Base-by-base conservation (phyloP, 2,888 invertebrate species). In the Metellina segmentata region DNA sequence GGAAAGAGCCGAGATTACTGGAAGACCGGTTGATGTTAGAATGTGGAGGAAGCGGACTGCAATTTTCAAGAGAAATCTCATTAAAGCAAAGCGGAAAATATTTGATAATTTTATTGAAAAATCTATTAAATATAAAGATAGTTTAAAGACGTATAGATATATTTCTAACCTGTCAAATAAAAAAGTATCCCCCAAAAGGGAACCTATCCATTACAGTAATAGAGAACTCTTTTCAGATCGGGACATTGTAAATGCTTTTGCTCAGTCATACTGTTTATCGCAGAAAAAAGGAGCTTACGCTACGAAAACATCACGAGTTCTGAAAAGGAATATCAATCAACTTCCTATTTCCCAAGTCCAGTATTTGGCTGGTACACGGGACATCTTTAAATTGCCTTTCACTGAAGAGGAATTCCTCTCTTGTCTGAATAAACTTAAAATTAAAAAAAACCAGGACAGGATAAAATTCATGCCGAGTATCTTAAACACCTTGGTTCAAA, bases 391-490 rank as follows among this genome's bases (percentile, higher is more conserved):
- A 2, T 69, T 78, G 49, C n/a, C 20, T 16, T 69, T 77, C 69
- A 77, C 77, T 49, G 69, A 86, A 75, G 77, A 77, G 7, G 69
- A 86, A 86, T 69, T 51, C 6, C 49, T 20, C 13, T 69, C 69
- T 9, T 61, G 49, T 13, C 49, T 86, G 34, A 75, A 77, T 20
- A 69, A 70, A 9, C 13, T 69, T 53, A 51, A 86, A 86, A 86
- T 19, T n/a, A 70, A 19, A 49, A 77, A 78, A 11, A 78, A 70
- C 78, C 78, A 0, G 77, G 69, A 6, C 49, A 49, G 19, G 85
- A 77, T 51, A 86, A 86, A 48, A 86, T 77, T 11, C 77, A 61
- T 19, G 69, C 77, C 2, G 53, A 72, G 83, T 83, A 72, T 52
- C 74, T 83, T 7, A 83, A 83, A 20, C 74, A 83, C 72, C 71